Conservation (phyloP, 2,113 vertebrate species). For the Tamias sibiricus region DNA sequence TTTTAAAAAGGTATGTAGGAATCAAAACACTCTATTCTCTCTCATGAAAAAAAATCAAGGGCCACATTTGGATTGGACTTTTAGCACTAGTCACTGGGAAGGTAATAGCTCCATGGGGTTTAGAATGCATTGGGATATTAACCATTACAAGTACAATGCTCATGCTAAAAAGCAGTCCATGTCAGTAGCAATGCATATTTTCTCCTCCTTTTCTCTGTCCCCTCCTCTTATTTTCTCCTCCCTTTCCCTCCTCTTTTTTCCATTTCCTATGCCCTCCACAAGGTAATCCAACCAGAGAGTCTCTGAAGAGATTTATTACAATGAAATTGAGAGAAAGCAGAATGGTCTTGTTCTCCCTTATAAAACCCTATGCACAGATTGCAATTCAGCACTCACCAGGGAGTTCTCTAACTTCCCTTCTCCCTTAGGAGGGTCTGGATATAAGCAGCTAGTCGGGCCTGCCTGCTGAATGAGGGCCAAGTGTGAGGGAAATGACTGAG, state of each 20-base stretch:
- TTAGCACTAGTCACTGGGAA: conserved; percentile 27
- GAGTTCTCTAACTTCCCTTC: conserved; percentile 53
- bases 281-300: not conserved
- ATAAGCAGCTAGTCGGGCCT: conserved; percentile 64
- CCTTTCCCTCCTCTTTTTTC: not conserved
- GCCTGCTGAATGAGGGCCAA: conserved; percentile 77
- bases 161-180: not conserved
- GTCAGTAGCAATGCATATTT: not conserved
- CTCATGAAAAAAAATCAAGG: conserved; percentile 14
- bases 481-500: conserved; percentile 69
- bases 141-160: conserved; percentile 1
- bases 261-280: no score
- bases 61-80: conserved; percentile 37
- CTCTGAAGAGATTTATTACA: conserved; percentile 66
- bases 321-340: conserved; percentile 63
- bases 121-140: conserved; percentile 12
- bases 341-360: conserved; percentile 9
- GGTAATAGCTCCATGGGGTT: not conserved
- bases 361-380: conserved; percentile 41
- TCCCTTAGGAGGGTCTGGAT: conserved; percentile 51
- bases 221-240: not conserved
- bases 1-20: not conserved
- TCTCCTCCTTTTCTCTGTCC: not conserved
- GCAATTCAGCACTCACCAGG: conserved; percentile 53
- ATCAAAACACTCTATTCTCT: conserved; percentile 12